Percentiles rank a stretch among this genome's conserved stretches.
These are phyloP conservation scores for Chaenogobius annularis DNA, from an alignment of 2,113 vertebrate species.

Conservation along the genomic window DNA sequence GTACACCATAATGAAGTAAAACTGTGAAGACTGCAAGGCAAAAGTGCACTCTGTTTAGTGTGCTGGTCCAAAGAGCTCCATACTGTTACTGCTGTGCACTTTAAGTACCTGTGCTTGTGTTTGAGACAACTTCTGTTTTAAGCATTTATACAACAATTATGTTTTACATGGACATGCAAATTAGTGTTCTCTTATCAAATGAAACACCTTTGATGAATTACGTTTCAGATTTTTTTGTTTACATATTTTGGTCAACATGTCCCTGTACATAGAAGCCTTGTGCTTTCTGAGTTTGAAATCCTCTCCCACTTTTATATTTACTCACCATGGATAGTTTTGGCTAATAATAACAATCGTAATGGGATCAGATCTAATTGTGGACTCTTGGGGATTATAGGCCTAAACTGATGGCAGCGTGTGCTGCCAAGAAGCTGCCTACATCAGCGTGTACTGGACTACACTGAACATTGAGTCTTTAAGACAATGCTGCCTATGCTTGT, in stretches of 20 bases:
- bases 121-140: too few species aligned
- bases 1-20: not conserved
- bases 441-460: not conserved
- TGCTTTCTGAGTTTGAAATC: conserved; percentile 17
- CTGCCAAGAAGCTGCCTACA: not conserved
- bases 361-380: conserved; percentile 71
- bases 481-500: not conserved
- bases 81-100: not conserved
- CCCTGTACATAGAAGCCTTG: not conserved
- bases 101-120: not conserved
- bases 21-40: conserved; percentile 15
- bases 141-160: too few species aligned
- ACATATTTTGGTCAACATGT: not conserved
- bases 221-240: not conserved
- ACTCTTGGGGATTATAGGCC: conserved; percentile 57
- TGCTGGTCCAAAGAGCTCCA: not conserved
- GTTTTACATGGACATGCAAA: too few species aligned
- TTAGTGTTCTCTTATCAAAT: too few species aligned
- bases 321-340: conserved; percentile 36
- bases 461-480: not conserved
- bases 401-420: not conserved
- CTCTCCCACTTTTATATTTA: conserved; percentile 17
- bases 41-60: conserved; percentile 14
- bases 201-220: too few species aligned
- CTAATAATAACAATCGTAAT: conserved; percentile 68